Base-by-base conservation (phyloP, 2,888 invertebrate species). In the Nomada fabriciana region DNA sequence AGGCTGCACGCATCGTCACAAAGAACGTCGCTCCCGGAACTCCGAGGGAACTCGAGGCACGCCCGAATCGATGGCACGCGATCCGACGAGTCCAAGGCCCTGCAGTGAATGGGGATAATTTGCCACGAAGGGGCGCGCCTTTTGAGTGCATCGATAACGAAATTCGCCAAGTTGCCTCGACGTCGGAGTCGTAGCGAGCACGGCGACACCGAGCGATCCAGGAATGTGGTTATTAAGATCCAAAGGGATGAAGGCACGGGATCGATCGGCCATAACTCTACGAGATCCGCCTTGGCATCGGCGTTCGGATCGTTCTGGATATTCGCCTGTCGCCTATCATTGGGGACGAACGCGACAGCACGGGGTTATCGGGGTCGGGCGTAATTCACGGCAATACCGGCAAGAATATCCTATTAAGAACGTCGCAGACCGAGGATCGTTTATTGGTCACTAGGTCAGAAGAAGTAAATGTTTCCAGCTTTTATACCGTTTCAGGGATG, bases 341-440 rank as follows among this genome's bases (percentile, higher is more conserved):
- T 71, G 60, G 47, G 64, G 67, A 79, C 69, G 63, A 61, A 69
- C 42, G 60, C 61, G 70, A 55, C 43, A 43, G 36, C 43, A 25
- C 53, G 63, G 42, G 68, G 75, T 69, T 69, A 74, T 78, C 74
- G 61, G 53, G 60, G 67, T 74, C 67, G 47, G 63, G 55, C 60
- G 72, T 77, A 65, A 72, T 77, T 77, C 76, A 77, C 20, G 65
- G 72, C 25, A 42, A 74, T 69, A 53, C 60, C 63, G 57, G 55
- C 74, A 80, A 64, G 79, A 80, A 75, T 75, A 75, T 69, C 76
- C 53, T 69, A 75, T 75, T 80, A 70, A 70, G 80, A 72, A 63
- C 63, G 57, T n/a, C 63, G 59, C 9, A 55, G 68, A 72, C 67
- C 36, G 61, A 36, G 36, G 20, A 61, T 74, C 61, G 68, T 53